Conservation (phyloP, 2,113 vertebrate species). For the Gymnobelideus leadbeateri region DNA sequence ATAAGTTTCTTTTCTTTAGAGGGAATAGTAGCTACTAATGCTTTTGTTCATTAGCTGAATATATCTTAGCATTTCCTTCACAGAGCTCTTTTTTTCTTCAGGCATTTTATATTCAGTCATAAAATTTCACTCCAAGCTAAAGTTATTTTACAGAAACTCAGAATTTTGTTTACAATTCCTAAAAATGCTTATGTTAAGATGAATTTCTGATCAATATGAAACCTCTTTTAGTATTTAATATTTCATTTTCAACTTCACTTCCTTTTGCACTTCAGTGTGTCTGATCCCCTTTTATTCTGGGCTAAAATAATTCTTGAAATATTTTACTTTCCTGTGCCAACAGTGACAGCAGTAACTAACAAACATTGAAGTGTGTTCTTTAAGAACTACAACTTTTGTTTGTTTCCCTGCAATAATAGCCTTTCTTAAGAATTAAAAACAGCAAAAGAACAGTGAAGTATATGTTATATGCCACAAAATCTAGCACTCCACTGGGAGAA, state of each 20-base stretch:
- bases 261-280: background rate
- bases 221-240: conserved; percentile 58
- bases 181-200: background rate
- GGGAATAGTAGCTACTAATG: conserved; percentile 43
- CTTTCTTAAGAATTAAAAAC: background rate
- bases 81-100: conserved; percentile 38
- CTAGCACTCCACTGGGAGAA: background rate
- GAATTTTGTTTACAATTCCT: background rate
- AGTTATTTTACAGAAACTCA: conserved; percentile 63
- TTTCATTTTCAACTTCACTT: background rate
- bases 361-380: background rate
- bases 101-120: conserved; percentile 64
- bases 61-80: conserved; percentile 58
- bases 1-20: conserved; percentile 64
- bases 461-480: background rate
- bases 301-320: background rate
- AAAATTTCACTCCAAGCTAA: conserved; percentile 65
- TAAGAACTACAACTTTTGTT: background rate
- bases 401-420: background rate
- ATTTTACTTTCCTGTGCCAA: background rate
- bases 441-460: background rate
- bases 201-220: background rate
- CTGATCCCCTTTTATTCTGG: background rate
- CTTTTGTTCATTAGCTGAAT: conserved; percentile 68
- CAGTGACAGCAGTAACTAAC: background rate